Percentiles rank a stretch among this genome's conserved stretches.
Evolutionary conservation across 2,797 vertebrate genomes (phyloP).

Genomic region (Valencia hispanica): DNA sequence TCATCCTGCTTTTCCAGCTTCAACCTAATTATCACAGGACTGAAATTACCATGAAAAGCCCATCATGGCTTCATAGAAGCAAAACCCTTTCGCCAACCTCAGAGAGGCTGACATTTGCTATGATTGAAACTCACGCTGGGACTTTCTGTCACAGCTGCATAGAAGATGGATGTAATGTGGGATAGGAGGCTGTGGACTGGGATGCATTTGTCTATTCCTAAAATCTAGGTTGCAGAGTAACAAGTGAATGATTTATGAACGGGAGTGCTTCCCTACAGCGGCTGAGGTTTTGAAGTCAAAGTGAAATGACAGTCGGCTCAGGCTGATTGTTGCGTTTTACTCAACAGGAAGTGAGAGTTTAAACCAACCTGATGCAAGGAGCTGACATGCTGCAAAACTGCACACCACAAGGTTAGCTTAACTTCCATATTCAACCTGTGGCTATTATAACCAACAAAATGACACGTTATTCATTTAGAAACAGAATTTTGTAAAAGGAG

Average conservation of each 20-base stretch:
- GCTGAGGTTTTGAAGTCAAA: constrained; percentile 58
- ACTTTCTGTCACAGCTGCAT: constrained; percentile 40
- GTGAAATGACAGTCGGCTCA: constrained; percentile 57
- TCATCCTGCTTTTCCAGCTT: constrained; percentile 36
- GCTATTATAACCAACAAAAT: not conserved
- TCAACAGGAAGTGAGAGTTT: constrained; percentile 48
- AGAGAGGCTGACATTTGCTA: constrained; percentile 54
- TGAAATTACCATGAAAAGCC: constrained; percentile 52
- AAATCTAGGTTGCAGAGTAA: constrained; percentile 71
- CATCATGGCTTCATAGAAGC: constrained; percentile 36
- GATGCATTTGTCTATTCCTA: constrained; percentile 35
- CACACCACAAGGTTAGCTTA: not conserved
- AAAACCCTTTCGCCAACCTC: constrained; percentile 37
- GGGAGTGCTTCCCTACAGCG: constrained; percentile 44
- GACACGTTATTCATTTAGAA: not conserved
- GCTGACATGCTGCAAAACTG: constrained; percentile 13
- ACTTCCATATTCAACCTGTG: not conserved
- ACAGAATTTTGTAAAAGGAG: not conserved
- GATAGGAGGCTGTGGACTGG: constrained; percentile 27
- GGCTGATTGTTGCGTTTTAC: constrained; percentile 61
- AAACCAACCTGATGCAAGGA: constrained; percentile 35
- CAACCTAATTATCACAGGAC: constrained; percentile 60
- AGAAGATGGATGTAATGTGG: constrained; percentile 34
- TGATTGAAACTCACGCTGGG: constrained; percentile 38
- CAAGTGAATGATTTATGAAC: constrained; percentile 74